Evolutionary conservation across 2,888 invertebrate genomes (phyloP).

Genomic region (Ectobius pallidus): DNA sequence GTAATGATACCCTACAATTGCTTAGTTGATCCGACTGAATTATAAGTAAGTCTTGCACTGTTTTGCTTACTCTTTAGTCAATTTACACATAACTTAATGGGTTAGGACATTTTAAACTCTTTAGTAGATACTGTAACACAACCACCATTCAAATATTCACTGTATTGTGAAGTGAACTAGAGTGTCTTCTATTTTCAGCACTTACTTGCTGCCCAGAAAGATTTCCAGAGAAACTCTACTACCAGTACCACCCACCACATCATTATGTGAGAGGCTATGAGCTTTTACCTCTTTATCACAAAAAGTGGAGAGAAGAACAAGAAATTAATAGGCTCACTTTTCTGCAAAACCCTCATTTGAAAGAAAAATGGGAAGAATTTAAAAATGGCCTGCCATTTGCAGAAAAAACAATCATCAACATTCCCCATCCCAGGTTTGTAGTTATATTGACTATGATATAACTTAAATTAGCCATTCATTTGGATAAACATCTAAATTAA

Average conservation of each 20-base stretch:
- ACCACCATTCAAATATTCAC: too few species aligned
- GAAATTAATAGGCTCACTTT: background rate
- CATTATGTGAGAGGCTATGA: background rate
- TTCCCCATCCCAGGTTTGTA: slow-evolving; percentile 3
- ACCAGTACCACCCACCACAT: background rate
- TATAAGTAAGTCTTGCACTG: too few species aligned
- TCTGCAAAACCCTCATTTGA: background rate
- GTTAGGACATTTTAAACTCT: too few species aligned
- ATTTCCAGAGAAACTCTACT: background rate
- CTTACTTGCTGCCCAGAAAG: background rate
- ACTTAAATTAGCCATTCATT: background rate
- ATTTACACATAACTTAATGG: too few species aligned
- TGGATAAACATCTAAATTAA: background rate
- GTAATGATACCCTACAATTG: too few species aligned
- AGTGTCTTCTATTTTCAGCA: too few species aligned
- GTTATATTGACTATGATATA: background rate
- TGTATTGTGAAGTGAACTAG: too few species aligned
- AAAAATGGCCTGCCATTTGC: background rate
- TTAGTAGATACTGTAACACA: too few species aligned
- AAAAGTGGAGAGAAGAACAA: background rate
- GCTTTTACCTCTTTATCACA: background rate
- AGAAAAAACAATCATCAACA: background rate
- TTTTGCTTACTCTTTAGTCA: too few species aligned
- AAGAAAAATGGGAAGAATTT: slow-evolving; percentile 6
- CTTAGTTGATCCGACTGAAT: too few species aligned